phyloP scores from a whole-genome alignment of 2,888 invertebrate species.

The Cheiracanthium punctorium region DNA sequence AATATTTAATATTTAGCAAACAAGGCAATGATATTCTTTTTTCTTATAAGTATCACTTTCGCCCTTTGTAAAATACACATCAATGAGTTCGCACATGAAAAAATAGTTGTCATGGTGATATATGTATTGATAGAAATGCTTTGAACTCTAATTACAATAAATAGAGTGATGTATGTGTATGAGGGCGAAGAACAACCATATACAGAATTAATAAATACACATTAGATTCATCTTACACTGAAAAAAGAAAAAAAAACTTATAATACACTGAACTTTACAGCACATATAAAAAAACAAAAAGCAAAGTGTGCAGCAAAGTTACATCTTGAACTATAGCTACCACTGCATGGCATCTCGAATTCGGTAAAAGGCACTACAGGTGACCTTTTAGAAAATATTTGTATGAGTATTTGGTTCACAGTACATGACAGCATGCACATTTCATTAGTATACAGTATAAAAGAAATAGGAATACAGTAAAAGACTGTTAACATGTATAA shows the following conservation, averaged over 20 bases:
- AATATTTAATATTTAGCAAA: not conserved
- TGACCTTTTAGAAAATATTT: no score
- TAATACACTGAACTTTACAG: not conserved
- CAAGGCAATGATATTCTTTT: not conserved
- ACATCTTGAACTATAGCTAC: no score
- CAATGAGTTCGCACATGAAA: not conserved
- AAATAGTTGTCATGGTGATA: slow-evolving; percentile 11
- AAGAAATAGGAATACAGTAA: no score
- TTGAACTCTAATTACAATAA: not conserved
- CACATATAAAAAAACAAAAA: no score
- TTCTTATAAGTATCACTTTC: not conserved
- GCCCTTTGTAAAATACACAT: not conserved
- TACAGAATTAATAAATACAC: not conserved
- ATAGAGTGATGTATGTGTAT: not conserved
- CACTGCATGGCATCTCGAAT: no score
- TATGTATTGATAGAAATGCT: no score
- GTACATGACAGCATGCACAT: no score
- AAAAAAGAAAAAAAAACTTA: not conserved
- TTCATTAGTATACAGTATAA: no score
- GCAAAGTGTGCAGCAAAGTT: no score
- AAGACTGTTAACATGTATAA: no score
- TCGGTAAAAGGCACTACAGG: no score
- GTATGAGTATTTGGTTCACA: no score
- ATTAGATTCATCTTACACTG: not conserved
- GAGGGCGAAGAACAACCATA: not conserved